Conservation (phyloP, 2,113 vertebrate genomes). For the Hassar affinis region DNA sequence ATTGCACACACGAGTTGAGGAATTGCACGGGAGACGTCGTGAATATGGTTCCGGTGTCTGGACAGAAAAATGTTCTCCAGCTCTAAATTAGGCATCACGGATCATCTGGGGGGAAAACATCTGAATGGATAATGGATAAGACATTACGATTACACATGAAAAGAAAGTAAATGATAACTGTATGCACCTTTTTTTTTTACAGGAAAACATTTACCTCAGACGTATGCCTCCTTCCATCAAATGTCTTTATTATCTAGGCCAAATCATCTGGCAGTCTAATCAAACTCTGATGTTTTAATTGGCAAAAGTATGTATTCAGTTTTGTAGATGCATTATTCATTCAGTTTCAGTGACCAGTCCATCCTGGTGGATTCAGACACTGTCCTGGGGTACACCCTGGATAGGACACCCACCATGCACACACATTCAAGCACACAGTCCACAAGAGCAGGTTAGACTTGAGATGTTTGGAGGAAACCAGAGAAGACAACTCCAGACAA, state of each 20-base stretch:
- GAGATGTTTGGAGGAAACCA: neutral
- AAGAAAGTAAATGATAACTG: too few relatives aligned
- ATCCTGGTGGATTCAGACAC: neutral
- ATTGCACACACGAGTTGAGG: slow-evolving; percentile 7
- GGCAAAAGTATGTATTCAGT: neutral
- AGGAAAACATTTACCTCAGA: neutral
- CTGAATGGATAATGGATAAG: neutral
- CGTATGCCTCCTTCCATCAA: neutral
- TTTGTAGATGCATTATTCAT: neutral
- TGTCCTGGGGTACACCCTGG: too few relatives aligned
- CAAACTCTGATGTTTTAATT: neutral
- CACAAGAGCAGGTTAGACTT: neutral
- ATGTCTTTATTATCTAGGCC: neutral
- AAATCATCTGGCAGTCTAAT: neutral
- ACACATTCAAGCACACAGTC: neutral
- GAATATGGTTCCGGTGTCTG: neutral
- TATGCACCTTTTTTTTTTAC: too few relatives aligned
- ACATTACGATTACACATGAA: too few relatives aligned
- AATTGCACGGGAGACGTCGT: neutral
- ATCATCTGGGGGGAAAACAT: too few relatives aligned
- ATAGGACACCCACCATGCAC: neutral
- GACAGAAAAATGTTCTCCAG: neutral
- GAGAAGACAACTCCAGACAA: neutral
- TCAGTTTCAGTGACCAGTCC: neutral
- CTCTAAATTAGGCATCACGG: neutral